These are phyloP conservation scores for Nudaria mundana DNA, from an alignment of 2,888 invertebrate species.

Conservation along the genomic window DNA sequence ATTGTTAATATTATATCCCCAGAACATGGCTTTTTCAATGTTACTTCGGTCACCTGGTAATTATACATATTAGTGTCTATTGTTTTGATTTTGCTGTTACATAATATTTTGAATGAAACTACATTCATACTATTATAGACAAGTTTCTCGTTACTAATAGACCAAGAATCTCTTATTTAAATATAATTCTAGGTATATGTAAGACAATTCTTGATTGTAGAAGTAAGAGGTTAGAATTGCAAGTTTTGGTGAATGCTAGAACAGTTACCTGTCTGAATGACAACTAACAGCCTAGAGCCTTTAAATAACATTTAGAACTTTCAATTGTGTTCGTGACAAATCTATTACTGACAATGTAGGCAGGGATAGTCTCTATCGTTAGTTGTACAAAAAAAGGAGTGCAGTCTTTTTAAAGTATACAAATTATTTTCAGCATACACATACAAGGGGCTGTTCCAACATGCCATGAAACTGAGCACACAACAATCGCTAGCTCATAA, in stretches of 20 bases:
- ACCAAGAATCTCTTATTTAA: too few relatives aligned
- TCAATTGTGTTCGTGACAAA: too few relatives aligned
- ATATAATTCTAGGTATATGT: background rate
- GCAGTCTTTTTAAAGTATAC: background rate
- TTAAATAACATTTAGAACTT: too few relatives aligned
- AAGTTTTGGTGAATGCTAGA: background rate
- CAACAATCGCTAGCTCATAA: slow-evolving; percentile 43
- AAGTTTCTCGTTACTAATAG: too few relatives aligned
- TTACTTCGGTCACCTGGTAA: slow-evolving; percentile 67
- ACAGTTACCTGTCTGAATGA: too few relatives aligned
- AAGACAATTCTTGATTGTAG: background rate
- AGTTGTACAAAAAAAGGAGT: too few relatives aligned
- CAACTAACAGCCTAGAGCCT: too few relatives aligned
- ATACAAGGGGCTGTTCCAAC: slow-evolving; percentile 49
- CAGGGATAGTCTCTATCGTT: too few relatives aligned
- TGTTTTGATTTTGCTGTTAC: slow-evolving; percentile 49
- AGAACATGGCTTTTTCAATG: slow-evolving; percentile 67
- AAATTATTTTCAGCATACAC: slow-evolving; percentile 51
- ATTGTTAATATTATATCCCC: slow-evolving; percentile 1
- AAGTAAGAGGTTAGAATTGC: background rate
- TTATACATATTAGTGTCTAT: slow-evolving; percentile 11
- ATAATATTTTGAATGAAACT: slow-evolving; percentile 62
- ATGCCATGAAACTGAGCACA: slow-evolving; percentile 51
- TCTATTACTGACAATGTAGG: too few relatives aligned
- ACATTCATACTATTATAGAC: too few relatives aligned